Evolutionary conservation across 2,113 vertebrate genomes (phyloP).

Genomic region (Kryptolebias marmoratus): DNA sequence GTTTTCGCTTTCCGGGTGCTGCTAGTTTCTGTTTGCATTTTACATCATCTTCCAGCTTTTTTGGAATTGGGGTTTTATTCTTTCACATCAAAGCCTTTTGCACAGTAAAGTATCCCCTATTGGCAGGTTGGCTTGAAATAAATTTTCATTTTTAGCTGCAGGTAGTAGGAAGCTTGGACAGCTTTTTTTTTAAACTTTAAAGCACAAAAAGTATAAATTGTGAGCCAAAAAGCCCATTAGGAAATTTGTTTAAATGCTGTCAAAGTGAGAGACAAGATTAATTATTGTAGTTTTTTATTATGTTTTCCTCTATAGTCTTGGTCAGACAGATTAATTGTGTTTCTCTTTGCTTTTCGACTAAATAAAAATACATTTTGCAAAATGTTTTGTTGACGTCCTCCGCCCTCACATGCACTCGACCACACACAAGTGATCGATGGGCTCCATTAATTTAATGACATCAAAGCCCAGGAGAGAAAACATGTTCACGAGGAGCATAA

Average conservation of each 20-base stretch:
- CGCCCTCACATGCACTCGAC: conserved; percentile 28
- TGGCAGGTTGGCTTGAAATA: not conserved
- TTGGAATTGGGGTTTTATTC: not conserved
- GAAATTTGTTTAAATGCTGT: not conserved
- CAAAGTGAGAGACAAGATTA: not conserved
- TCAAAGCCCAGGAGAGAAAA: conserved; percentile 61
- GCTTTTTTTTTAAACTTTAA: not conserved
- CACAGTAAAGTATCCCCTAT: not conserved
- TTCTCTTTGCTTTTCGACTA: not conserved
- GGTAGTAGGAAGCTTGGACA: not conserved
- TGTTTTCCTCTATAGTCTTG: not conserved
- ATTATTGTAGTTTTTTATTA: not conserved
- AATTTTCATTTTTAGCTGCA: too few relatives aligned
- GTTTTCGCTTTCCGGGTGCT: too few relatives aligned
- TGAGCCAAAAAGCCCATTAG: not conserved
- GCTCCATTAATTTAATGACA: conserved; percentile 56
- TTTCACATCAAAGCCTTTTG: not conserved
- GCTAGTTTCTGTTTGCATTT: not conserved
- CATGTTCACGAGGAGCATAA: conserved; percentile 50
- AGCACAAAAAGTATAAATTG: not conserved
- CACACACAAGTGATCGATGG: conserved; percentile 55
- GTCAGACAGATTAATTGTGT: not conserved
- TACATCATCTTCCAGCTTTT: not conserved
- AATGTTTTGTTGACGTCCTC: conserved; percentile 10
- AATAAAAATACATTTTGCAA: conserved; percentile 17